Percentiles rank a stretch among this genome's conserved stretches.
These are phyloP conservation scores for Charaxes varanes DNA, from an alignment of 1,140 invertebrate genomes.

Conservation along the genomic window DNA sequence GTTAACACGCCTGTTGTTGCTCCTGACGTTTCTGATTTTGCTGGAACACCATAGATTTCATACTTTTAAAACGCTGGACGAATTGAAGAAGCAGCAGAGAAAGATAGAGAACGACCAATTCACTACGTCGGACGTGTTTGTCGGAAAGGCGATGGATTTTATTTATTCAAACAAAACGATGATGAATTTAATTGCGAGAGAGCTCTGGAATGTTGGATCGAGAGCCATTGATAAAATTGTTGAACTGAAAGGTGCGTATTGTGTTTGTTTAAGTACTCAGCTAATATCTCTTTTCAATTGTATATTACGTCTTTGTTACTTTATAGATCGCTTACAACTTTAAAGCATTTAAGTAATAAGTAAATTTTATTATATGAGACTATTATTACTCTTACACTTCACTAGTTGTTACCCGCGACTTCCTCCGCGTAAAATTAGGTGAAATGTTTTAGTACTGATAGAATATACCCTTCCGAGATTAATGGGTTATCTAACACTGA, in stretches of 20 bases:
- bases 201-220: slow-evolving; percentile 54
- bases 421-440: too few species aligned
- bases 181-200: slow-evolving; percentile 49
- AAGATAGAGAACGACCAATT: slow-evolving; percentile 34
- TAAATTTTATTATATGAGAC: too few species aligned
- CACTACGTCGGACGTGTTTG: slow-evolving; percentile 35
- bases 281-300: neutral
- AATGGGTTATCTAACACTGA: too few species aligned
- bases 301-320: neutral
- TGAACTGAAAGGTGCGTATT: slow-evolving; percentile 36
- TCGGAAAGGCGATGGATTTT: slow-evolving; percentile 55
- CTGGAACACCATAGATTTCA: slow-evolving; percentile 9
- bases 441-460: too few species aligned
- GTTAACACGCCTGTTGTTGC: slow-evolving; percentile 13
- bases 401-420: too few species aligned
- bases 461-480: too few species aligned
- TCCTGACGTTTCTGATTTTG: slow-evolving; percentile 11
- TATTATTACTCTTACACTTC: too few species aligned
- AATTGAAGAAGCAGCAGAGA: slow-evolving; percentile 34
- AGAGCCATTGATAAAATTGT: slow-evolving; percentile 49
- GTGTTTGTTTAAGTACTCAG: slow-evolving; percentile 2
- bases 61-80: slow-evolving; percentile 35
- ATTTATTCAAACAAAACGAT: slow-evolving; percentile 54
- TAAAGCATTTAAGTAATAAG: too few species aligned
- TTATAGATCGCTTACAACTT: neutral